A percentile compares a stretch with the other conserved stretches of the same genome.
Evolutionary conservation across 2,797 vertebrate species (phyloP).

Genomic region (Onychomys arenicola): DNA sequence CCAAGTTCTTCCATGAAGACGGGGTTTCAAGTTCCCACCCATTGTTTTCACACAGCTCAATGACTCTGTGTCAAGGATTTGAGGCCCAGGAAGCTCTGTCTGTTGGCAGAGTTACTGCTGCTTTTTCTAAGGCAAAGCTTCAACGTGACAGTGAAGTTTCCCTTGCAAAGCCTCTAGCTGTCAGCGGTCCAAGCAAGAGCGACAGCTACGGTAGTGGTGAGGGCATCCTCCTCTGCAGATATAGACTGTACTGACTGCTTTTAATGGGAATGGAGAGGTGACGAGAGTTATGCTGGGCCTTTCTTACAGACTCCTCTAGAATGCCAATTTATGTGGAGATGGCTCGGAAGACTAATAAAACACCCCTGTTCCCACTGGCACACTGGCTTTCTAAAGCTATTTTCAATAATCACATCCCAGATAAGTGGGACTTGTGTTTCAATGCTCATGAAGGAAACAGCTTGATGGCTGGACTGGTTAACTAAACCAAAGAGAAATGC

Average conservation of each 20-base stretch:
- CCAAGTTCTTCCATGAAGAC: conserved; percentile 55
- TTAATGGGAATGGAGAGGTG: conserved; percentile 78
- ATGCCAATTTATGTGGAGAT: conserved; percentile 70
- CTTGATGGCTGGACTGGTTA: conserved; percentile 75
- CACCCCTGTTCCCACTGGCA: conserved; percentile 72
- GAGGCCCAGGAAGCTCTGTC: conserved; percentile 52
- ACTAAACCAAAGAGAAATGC: conserved; percentile 77
- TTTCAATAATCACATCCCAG: conserved; percentile 71
- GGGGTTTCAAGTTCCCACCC: conserved; percentile 66
- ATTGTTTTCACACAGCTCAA: conserved; percentile 66
- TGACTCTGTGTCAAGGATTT: conserved; percentile 49
- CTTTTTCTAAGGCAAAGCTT: conserved; percentile 85
- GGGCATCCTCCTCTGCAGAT: conserved; percentile 42
- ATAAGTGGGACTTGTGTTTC: conserved; percentile 75
- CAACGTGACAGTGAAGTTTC: conserved; percentile 85
- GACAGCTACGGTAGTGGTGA: conserved; percentile 58
- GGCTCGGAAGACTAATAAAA: conserved; percentile 78
- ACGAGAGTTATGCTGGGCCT: conserved; percentile 72
- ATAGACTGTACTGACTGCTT: conserved; percentile 68
- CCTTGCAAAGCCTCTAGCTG: conserved; percentile 86
- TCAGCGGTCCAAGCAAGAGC: conserved; percentile 84
- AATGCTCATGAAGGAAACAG: conserved; percentile 74
- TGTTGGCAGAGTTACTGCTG: conserved; percentile 36
- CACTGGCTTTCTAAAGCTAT: conserved; percentile 76
- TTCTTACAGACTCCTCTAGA: conserved; percentile 67